A percentile compares a stretch with the other conserved stretches of the same genome.
These are phyloP conservation scores for Caenorhabditis virilis DNA, from an alignment of 2,888 invertebrate species.

Conservation along the genomic window DNA sequence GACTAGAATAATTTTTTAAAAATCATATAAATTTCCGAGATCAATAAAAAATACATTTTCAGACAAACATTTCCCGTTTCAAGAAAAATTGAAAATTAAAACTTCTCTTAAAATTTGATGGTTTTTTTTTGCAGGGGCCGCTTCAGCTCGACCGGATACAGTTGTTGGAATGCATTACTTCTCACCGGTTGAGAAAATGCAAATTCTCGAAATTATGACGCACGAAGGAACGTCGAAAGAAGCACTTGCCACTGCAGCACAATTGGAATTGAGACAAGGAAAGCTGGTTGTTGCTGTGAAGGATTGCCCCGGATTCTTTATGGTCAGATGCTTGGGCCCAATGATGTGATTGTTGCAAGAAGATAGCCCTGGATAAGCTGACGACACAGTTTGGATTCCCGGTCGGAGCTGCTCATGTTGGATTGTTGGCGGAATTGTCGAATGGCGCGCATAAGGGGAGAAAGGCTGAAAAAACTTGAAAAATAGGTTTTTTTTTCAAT, in stretches of 20 bases:
- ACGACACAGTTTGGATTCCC: conserved; percentile 92
- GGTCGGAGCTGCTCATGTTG: conserved; percentile 87
- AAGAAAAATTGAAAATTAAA: no score
- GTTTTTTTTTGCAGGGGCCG: no score
- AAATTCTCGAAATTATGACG: conserved; percentile 94
- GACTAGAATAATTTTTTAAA: no score
- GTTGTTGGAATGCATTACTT: conserved; percentile 99
- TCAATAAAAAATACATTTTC: no score
- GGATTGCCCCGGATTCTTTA: conserved; percentile 94
- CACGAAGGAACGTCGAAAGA: conserved; percentile 91
- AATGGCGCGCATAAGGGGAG: conserved; percentile 83
- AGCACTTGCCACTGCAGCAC: conserved; percentile 74
- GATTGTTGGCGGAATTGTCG: conserved; percentile 84
- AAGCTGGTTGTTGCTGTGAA: conserved; percentile 97
- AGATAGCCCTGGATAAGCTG: conserved; percentile 83
- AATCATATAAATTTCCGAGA: no score
- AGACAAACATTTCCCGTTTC: no score
- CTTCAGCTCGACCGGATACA: no score
- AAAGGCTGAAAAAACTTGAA: conserved; percentile 54
- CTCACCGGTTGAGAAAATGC: conserved; percentile 84
- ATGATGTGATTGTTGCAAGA: conserved; percentile 77
- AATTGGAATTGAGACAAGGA: conserved; percentile 90
- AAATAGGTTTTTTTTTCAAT: no score
- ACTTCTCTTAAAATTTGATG: no score
- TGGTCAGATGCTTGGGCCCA: conserved; percentile 89